Base-by-base conservation (phyloP, 2,113 vertebrate genomes). In the Anser cygnoides region DNA sequence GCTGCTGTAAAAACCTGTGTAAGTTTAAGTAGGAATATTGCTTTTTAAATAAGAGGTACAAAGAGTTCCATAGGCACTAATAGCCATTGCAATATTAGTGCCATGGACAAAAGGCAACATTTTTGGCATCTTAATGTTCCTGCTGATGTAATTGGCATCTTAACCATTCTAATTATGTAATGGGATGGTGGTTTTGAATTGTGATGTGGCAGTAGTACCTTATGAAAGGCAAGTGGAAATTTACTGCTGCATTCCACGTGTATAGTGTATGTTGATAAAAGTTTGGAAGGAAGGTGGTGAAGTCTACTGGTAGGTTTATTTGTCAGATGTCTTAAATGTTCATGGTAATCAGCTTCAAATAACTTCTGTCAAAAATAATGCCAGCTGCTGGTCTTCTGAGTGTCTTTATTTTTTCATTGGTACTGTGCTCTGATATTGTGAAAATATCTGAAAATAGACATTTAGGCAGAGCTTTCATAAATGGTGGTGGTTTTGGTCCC, bases 321-420 rank as follows among this genome's bases (percentile, higher is more conserved):
- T 37, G 66, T 89, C 7, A 19, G 3, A 12, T 72, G 31, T 33
- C 37, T 66, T 75, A 33, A 68, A 33, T 22, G 18, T 46, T 85
- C 26, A 3, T 70, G 15, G 67, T 44, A 6, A 4, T 74, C 14
- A 15, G 9, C 49, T 57, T 8, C 58, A 54, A 29, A n/a, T 61
- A 80, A 52, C 11, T 23, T 29, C 13, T 62, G 59, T 41, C 6
- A 23, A 20, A 89, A 23, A 23, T 31, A 4, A 9, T 39, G 39
- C 11, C 29, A 57, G 25, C 63, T 57, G 18, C 44, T 70, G 26
- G 9, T 5, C 26, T 31, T 81, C 62, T 11, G 28, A 54, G 18
- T 0, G 0, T 18, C 7, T 49, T 66, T 39, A 31, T 57, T 50
- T n/a, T 25, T 20, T 16, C 16, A 3, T 84, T 23, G 7, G 20